Evolutionary conservation across 2,113 vertebrate species (phyloP), one percentile per base, ranked within the genome.

Genomic region (Myocastor coypus): DNA sequence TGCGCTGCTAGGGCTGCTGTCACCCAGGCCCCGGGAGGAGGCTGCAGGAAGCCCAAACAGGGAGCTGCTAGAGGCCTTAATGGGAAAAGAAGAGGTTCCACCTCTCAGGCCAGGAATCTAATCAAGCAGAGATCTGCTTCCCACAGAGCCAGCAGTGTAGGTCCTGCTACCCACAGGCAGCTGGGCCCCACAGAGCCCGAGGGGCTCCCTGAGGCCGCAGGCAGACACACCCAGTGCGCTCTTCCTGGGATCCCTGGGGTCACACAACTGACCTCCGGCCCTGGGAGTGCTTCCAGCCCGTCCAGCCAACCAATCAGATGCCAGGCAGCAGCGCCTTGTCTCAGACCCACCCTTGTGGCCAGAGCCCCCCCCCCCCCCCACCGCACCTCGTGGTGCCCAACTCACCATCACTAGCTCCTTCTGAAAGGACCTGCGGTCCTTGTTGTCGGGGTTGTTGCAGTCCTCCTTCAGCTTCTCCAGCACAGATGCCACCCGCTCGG

Each of bases 391-490:
- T 26, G 40, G 34, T 7, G 42, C 26, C 42, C 46, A 2, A 97
- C 99, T 99, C 97, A 99, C 99, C 87, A 98, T 99, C 98, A 99
- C 98, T 57, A 99, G 99, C 94, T 99, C 99, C 96, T 99, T 99
- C 98, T 99, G 99, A 97, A 99, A 99, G 59, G 99, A 99, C 88
- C 99, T 99, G 69, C 98, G 99, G 89, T 99, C 99, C 87, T 99
- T 99, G 98, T 97, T 98, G 84, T 99, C 99, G 0, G 98, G 84
- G 81, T 98, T 99, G 98, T 99, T 99, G 96, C 99, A 99, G 96
- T 99, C 99, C 91, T 99, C 99, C 97, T 99, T 99, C 86, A 99
- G 98, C 97, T 98, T 99, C 95, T 99, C 99, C 97, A 99, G 97
- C 7, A 99, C 99, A 0, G 99, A 99, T 0, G 99, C 99, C 78